Evolutionary conservation across 2,888 invertebrate species (phyloP), one percentile per base, ranked within the genome.

Genomic region (Rhogogaster chlorosoma): DNA sequence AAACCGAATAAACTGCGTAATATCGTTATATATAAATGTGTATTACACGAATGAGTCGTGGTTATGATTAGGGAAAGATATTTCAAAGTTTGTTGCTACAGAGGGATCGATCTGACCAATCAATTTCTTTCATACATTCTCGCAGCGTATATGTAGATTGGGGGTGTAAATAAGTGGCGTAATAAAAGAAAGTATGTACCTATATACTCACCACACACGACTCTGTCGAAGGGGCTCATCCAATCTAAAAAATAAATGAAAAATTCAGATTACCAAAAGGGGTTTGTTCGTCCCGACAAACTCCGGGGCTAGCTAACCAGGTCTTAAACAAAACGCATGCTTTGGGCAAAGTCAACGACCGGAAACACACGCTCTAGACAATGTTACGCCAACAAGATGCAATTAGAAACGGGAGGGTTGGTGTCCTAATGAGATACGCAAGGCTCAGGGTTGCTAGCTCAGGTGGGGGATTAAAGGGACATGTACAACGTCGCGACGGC

Each of bases 191-290:
- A 94, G 94, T 95, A 96, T 96, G 95, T 96, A 97, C 96, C 96
- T 96, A 96, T 96, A 94, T 97, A 98, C 97, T 98, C 97, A 96
- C 98, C 98, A 96, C 98, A 98, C 94, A 98, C 97, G 95, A 98
- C 98, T 95, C 98, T 96, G 95, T 98, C 98, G 95, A 98, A 98
- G 93, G 98, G 98, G 95, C 97, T 97, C 97, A 98, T 98, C 98
- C 98, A 98, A 96, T 98, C 98, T 98, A 96, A 94, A 96, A 97
- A 94, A 94, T 90, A 88, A 83, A 85, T 84, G 87, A 32, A 67
- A 83, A 71, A 71, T 75, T 42, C n/a, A 18, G 38, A 84, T 73
- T 57, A 22, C 15, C 42, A 71, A 84, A 84, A 75, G 57, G 49
- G 49, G 38, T 57, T 61, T 36, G 57, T 42, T 49, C 64, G 9